phyloP scores from a whole-genome alignment of 2,113 vertebrate genomes.

The Dinomys branickii region DNA sequence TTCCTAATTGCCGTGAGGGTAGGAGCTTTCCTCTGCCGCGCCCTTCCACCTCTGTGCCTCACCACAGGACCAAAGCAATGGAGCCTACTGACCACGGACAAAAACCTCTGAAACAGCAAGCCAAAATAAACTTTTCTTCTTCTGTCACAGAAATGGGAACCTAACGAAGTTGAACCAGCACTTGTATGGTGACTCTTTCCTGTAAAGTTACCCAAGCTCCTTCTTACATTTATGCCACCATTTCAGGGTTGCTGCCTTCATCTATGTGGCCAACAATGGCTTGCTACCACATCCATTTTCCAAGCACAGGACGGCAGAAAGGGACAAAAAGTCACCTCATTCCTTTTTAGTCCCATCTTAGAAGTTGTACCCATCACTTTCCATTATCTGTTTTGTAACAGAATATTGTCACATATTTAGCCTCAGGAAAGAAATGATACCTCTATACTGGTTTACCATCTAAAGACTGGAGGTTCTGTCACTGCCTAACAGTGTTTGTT shows the following conservation, averaged over 20 bases:
- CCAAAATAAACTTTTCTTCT: not conserved
- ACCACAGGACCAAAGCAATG: not conserved
- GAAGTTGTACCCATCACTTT: not conserved
- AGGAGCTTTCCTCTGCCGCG: not conserved
- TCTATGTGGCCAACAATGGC: not conserved
- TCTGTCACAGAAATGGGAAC: not conserved
- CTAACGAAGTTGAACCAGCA: not conserved
- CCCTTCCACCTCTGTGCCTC: not conserved
- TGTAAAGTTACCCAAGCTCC: not conserved
- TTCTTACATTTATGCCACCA: not conserved
- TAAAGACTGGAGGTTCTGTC: not conserved
- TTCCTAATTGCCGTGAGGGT: not conserved
- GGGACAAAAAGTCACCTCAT: not conserved
- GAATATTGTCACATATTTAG: not conserved
- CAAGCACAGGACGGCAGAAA: not conserved
- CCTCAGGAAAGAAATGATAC: not conserved
- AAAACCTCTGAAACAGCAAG: not conserved
- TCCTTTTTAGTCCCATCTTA: not conserved
- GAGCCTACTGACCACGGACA: not conserved
- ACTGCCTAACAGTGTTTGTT: not conserved
- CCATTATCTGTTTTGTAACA: not conserved
- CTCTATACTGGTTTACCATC: not conserved
- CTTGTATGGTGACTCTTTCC: not conserved
- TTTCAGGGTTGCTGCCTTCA: not conserved
- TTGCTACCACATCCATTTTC: not conserved